Evolutionary conservation across 2,888 invertebrate species (phyloP).

Genomic region (Pterostichus madidus): DNA sequence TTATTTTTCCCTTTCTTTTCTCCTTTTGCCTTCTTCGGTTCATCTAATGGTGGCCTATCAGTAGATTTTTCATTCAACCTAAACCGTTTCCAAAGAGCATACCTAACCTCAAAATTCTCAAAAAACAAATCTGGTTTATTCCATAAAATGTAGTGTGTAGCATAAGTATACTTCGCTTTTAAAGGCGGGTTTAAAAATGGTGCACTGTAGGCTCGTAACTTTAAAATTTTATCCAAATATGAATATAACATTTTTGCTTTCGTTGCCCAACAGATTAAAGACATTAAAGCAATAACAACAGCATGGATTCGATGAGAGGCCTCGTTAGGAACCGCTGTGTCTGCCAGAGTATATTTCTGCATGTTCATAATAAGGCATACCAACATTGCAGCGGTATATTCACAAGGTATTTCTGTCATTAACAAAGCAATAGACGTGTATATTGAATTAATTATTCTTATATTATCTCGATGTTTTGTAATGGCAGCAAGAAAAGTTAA

Average conservation of each 20-base stretch:
- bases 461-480: slow-evolving; percentile 9
- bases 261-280: slow-evolving; percentile 82
- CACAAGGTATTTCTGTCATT: slow-evolving; percentile 81
- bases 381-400: slow-evolving; percentile 80
- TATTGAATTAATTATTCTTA: slow-evolving; percentile 76
- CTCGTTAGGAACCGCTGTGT: slow-evolving; percentile 74
- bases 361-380: slow-evolving; percentile 82
- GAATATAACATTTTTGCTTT: slow-evolving; percentile 80
- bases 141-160: slow-evolving; percentile 80
- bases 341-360: slow-evolving; percentile 79
- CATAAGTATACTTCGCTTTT: slow-evolving; percentile 78
- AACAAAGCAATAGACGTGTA: slow-evolving; percentile 80
- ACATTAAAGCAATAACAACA: slow-evolving; percentile 81
- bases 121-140: slow-evolving; percentile 83
- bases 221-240: slow-evolving; percentile 81
- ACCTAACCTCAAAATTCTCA: slow-evolving; percentile 83
- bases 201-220: slow-evolving; percentile 80
- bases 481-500: slow-evolving; percentile 20
- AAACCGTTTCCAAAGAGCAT: slow-evolving; percentile 83
- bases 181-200: slow-evolving; percentile 84
- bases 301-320: slow-evolving; percentile 81
- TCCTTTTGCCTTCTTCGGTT: too few species aligned
- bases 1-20: too few species aligned
- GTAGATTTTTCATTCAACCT: slow-evolving; percentile 59
- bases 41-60: background rate